Conservation (phyloP, 2,113 vertebrate species). For the Anarrhichthys ocellatus region DNA sequence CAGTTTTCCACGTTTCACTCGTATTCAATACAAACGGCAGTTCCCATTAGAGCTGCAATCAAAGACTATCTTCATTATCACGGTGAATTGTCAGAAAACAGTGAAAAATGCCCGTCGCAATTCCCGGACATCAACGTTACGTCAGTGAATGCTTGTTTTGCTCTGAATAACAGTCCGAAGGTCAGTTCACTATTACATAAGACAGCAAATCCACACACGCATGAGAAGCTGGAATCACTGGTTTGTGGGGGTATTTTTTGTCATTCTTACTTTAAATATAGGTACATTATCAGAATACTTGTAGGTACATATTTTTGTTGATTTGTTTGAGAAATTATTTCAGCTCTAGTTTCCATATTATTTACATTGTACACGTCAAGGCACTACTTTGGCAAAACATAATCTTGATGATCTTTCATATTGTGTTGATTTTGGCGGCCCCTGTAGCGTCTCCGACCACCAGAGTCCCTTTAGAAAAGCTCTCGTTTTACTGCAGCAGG, state of each 20-base stretch:
- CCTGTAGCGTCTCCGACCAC: background rate
- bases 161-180: background rate
- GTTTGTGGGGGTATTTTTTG: too few relatives aligned
- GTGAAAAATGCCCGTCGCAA: background rate
- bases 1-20: background rate
- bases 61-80: background rate
- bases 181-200: background rate
- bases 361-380: background rate
- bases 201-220: background rate
- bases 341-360: background rate
- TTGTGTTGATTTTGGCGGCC: background rate
- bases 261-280: background rate
- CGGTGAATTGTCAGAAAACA: conserved; percentile 1
- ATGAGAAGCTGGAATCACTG: background rate
- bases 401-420: background rate
- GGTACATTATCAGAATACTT: background rate
- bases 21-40: background rate
- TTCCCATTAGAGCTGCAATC: background rate
- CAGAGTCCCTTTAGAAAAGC: too few relatives aligned
- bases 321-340: background rate
- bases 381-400: background rate
- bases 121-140: background rate
- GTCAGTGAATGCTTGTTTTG: background rate
- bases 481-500: background rate
- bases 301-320: background rate